phyloP scores from a whole-genome alignment of 2,888 invertebrate species.

The Prosopocoilus inquinatus region DNA sequence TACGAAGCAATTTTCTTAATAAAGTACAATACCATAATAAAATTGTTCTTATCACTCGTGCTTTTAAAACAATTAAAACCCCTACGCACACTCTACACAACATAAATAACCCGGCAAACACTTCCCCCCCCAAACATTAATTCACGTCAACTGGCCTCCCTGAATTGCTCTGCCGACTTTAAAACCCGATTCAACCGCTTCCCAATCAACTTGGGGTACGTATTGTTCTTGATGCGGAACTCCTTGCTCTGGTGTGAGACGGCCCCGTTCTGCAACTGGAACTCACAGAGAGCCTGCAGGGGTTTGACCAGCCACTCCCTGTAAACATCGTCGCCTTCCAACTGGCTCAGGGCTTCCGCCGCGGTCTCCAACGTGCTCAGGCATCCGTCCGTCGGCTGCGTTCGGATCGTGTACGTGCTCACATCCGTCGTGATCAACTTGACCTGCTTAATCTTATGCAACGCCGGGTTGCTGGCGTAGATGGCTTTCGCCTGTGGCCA shows the following conservation, averaged over 20 bases:
- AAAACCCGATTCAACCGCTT: slow-evolving; percentile 67
- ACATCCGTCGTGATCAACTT: slow-evolving; percentile 70
- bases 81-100: neutral
- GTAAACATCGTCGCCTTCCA: slow-evolving; percentile 70
- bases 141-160: slow-evolving; percentile 8
- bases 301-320: slow-evolving; percentile 71
- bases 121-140: neutral
- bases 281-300: slow-evolving; percentile 78
- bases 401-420: slow-evolving; percentile 89
- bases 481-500: slow-evolving; percentile 96
- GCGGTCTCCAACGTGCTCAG: slow-evolving; percentile 88
- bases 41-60: no score
- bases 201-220: slow-evolving; percentile 77
- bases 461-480: slow-evolving; percentile 74
- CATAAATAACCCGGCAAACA: neutral
- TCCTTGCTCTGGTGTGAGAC: slow-evolving; percentile 93
- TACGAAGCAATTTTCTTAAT: no score
- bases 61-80: no score
- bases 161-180: slow-evolving; percentile 40
- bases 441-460: slow-evolving; percentile 76
- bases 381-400: slow-evolving; percentile 89
- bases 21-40: no score
- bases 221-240: slow-evolving; percentile 75
- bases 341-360: slow-evolving; percentile 71
- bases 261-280: slow-evolving; percentile 87